These are phyloP conservation scores for Sander lucioperca DNA, from an alignment of 2,113 vertebrate genomes.

Conservation along the genomic window DNA sequence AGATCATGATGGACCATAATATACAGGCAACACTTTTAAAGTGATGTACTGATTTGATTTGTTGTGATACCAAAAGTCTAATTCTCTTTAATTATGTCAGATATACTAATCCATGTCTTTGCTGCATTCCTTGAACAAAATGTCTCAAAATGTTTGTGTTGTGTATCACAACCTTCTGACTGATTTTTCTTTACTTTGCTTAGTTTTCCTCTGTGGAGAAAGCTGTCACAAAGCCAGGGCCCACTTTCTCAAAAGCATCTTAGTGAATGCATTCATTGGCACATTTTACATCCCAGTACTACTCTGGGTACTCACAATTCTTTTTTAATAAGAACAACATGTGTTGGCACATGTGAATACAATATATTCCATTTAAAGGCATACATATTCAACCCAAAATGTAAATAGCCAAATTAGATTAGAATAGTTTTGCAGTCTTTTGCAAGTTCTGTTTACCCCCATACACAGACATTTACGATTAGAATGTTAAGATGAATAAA, in stretches of 20 bases:
- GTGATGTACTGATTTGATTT: background rate
- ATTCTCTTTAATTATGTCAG: conserved; percentile 8
- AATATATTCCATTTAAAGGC: conserved; percentile 44
- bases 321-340: background rate
- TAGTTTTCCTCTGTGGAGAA: conserved; percentile 36
- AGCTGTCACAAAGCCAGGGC: conserved; percentile 47
- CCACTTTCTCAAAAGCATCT: conserved; percentile 62
- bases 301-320: background rate
- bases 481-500: background rate
- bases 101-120: background rate
- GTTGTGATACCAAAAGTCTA: conserved; percentile 8
- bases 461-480: background rate
- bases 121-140: conserved; percentile 21
- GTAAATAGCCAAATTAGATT: conserved; percentile 16
- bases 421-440: background rate
- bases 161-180: conserved; percentile 25
- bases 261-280: conserved; percentile 48
- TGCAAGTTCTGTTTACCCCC: background rate
- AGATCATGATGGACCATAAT: conserved; percentile 18
- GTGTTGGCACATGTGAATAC: conserved; percentile 35
- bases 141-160: conserved; percentile 15
- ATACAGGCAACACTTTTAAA: conserved; percentile 13
- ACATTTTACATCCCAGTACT: conserved; percentile 14
- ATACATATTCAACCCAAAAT: background rate
- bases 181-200: conserved; percentile 14